Evolutionary conservation across 1,140 invertebrate species (phyloP).

Genomic region (Euborellia annulipes): DNA sequence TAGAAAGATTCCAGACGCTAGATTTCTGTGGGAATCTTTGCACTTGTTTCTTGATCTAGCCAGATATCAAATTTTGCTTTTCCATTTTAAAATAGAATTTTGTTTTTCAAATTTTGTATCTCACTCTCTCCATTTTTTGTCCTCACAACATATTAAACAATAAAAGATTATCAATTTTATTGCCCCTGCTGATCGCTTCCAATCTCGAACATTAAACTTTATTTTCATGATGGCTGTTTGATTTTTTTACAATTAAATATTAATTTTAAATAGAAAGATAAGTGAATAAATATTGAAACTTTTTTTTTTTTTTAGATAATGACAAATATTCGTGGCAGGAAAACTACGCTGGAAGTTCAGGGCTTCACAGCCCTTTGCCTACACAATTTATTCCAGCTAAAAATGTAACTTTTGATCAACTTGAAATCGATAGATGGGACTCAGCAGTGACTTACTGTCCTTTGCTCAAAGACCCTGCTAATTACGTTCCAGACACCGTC

Average conservation of each 20-base stretch:
- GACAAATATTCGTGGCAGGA: constrained; percentile 55
- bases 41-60: too few relatives aligned
- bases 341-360: constrained; percentile 59
- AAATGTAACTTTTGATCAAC: constrained; percentile 37
- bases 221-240: not conserved
- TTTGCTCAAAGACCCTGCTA: constrained; percentile 38
- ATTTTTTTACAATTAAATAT: too few relatives aligned
- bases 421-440: constrained; percentile 52
- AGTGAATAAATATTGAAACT: not conserved
- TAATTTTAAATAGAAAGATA: not conserved
- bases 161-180: too few relatives aligned
- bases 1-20: too few relatives aligned
- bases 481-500: constrained; percentile 77
- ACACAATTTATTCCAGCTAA: constrained; percentile 14
- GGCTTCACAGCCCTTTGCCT: constrained; percentile 36
- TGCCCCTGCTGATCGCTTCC: too few relatives aligned
- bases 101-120: too few relatives aligned
- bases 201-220: not conserved
- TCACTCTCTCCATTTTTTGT: too few relatives aligned
- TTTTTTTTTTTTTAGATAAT: constrained; percentile 24
- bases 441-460: constrained; percentile 44
- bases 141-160: too few relatives aligned
- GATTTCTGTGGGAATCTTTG: too few relatives aligned
- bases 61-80: too few relatives aligned
- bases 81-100: too few relatives aligned